These are phyloP conservation scores for Agrypnia vestita DNA, from an alignment of 1,140 invertebrate species.

Conservation along the genomic window DNA sequence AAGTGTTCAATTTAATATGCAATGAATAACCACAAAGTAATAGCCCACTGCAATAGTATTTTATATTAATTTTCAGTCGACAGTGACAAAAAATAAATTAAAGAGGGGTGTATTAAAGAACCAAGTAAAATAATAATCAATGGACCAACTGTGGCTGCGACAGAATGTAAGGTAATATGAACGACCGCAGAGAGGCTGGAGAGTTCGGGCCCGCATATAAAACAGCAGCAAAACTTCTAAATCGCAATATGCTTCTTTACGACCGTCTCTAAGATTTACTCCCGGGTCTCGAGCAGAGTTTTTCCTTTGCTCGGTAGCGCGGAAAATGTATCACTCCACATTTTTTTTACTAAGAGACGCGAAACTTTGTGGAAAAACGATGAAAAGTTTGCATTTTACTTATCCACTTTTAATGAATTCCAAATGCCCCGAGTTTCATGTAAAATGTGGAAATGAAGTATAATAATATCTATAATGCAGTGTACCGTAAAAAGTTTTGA, in stretches of 20 bases:
- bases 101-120: no score
- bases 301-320: neutral
- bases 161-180: neutral
- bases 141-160: neutral
- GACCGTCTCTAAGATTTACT: slow-evolving; percentile 4
- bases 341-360: neutral
- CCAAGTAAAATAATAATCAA: neutral
- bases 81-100: no score
- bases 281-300: neutral
- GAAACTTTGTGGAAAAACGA: neutral
- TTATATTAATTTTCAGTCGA: no score
- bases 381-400: slow-evolving; percentile 25
- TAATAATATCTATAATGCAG: no score
- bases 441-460: no score
- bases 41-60: no score
- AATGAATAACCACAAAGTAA: no score
- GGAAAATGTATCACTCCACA: neutral
- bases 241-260: slow-evolving; percentile 11
- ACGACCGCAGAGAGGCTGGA: neutral
- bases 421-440: slow-evolving; percentile 5
- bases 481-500: no score
- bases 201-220: slow-evolving; percentile 3
- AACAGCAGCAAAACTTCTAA: neutral
- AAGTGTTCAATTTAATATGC: no score
- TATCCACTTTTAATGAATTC: slow-evolving; percentile 4